Conservation (phyloP, 2,797 vertebrate genomes). For the Erpetoichthys calabaricus region DNA sequence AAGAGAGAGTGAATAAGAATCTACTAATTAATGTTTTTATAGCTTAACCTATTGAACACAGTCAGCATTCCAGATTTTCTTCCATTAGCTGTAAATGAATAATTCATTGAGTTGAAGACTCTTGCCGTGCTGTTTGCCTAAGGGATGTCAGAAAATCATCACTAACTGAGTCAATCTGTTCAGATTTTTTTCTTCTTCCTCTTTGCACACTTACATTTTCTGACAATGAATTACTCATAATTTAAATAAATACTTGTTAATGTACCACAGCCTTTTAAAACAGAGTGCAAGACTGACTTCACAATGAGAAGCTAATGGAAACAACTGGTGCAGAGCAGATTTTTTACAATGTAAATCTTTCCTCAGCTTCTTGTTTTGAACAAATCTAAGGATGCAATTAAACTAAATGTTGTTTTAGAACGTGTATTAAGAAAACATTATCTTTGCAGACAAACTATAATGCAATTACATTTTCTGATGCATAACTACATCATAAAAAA, state of each 20-base stretch:
- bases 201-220: not conserved
- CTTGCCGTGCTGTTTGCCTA: conserved; percentile 18
- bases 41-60: conserved; percentile 23
- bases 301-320: no score
- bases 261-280: not conserved
- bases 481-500: no score
- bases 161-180: conserved; percentile 14
- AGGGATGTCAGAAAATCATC: conserved; percentile 12
- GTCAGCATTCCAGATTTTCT: conserved; percentile 22
- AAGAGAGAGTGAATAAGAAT: conserved; percentile 18
- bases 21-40: conserved; percentile 26
- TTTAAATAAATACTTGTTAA: not conserved
- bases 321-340: no score
- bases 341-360: no score
- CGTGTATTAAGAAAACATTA: no score
- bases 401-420: no score
- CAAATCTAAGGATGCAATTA: no score
- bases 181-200: not conserved
- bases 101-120: conserved; percentile 18
- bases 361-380: no score
- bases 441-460: no score
- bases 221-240: not conserved
- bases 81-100: conserved; percentile 21
- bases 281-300: no score
- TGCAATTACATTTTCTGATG: no score